Evolutionary conservation across 1,140 invertebrate species (phyloP), one percentile per base, ranked within the genome.

Genomic region (Lithobius niger): DNA sequence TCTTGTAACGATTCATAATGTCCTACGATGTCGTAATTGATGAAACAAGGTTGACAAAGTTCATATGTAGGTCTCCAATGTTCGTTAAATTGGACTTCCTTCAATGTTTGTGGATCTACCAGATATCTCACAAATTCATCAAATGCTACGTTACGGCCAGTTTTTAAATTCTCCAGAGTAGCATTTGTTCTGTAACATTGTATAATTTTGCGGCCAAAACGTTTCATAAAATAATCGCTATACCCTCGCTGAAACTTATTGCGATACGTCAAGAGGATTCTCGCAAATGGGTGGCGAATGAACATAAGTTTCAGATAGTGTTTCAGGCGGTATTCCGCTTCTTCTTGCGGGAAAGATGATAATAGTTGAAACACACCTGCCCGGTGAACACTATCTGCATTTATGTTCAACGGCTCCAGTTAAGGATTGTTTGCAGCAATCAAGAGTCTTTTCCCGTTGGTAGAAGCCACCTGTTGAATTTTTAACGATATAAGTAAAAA

Each of bases 391-490:
- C 83, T 65, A 59, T 79, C 74, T 0, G 83, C 84, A 1, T 84
- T 83, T 62, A 91, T 89, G 16, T 79, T 72, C 0, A 87, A 64
- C 1, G 82, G 76, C 71, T 85, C 77, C 25, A 78, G 78, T 47
- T 74, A 73, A 71, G 80, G 80, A 65, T 80, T 80, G 18, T 82
- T 82, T 19, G 78, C 82, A 47, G 91, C 72, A 58, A 91, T 79
- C 82, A 95, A 84, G 31, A 95, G 71, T 54, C 90, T 76, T 67
- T 94, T 93, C 87, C 89, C 92, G 69, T 95, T 95, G 16, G 90
- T 95, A 68, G 88, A 94, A n/a, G 90, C 91, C 27, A 94, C 88
- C 86, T 89, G n/a, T n/a, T n/a, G n/a, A n/a, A n/a, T n/a, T n/a
- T n/a, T n/a, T n/a, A n/a, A n/a, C n/a, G n/a, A n/a, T n/a, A n/a